Conservation (phyloP, 2,113 vertebrate genomes). For the Centropus bengalensis region DNA sequence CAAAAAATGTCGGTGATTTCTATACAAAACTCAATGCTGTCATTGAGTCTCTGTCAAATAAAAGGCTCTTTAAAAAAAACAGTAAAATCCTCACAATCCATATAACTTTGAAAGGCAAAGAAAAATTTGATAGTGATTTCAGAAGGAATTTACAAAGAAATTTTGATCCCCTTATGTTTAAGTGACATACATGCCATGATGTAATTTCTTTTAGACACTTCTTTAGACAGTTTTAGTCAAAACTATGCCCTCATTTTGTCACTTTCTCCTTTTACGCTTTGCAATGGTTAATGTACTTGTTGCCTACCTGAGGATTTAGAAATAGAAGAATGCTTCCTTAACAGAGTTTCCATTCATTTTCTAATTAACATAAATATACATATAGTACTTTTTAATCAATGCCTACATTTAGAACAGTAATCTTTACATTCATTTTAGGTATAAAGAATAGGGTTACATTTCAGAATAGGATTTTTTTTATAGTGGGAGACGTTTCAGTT, state of each 20-base stretch:
- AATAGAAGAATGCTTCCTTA: background rate
- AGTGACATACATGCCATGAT: background rate
- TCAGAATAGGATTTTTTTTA: background rate
- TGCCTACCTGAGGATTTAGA: background rate
- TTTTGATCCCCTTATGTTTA: conserved; percentile 21
- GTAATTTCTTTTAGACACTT: conserved; percentile 22
- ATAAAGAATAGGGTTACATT: background rate
- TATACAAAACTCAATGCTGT: conserved; percentile 3
- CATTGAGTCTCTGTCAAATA: background rate
- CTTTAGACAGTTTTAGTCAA: background rate
- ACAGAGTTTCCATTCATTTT: background rate
- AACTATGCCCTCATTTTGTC: background rate
- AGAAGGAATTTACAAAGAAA: background rate
- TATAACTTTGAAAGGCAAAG: background rate
- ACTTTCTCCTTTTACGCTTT: background rate
- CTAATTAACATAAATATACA: background rate
- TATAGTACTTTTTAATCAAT: background rate
- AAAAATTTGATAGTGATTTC: conserved; percentile 15
- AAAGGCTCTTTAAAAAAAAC: background rate
- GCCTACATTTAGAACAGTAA: background rate
- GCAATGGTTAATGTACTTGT: background rate
- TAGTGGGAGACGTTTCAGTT: background rate
- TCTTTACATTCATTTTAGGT: background rate
- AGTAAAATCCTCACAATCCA: background rate
- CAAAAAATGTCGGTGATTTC: conserved; percentile 7